Evolutionary conservation across 2,113 vertebrate genomes (phyloP), one percentile per base, ranked within the genome.

Genomic region (Otolemur garnettii): DNA sequence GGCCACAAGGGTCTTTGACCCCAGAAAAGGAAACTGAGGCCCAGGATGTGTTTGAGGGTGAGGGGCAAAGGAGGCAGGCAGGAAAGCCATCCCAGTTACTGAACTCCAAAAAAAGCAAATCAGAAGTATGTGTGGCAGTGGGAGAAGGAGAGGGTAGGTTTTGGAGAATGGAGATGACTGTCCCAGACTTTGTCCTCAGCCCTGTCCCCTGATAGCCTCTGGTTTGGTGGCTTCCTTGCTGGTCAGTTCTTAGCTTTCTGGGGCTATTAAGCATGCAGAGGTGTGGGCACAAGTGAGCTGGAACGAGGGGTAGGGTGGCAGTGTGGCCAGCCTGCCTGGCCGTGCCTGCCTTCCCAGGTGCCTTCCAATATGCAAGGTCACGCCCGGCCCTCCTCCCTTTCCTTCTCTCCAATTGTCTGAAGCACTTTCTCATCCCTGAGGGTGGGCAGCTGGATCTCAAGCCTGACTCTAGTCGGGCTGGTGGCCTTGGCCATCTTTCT

Each of bases 331-430:
- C 26, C 60, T 62, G 9, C 55, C 0, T 2, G 87, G 64, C 59
- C 14, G 0, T 72, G 81, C 81, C 77, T 81, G 7, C 62, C 78
- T 68, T 30, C 62, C 45, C 0, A 21, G 10, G 72, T 45, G 69
- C 82, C 71, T 62, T 68, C 69, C n/a, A 74, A 92, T 93, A 90
- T 81, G 95, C 84, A 83, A 4, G 59, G 90, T 95, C 95, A 96
- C 90, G 60, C 53, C 17, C 1, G 15, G 87, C 66, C 66, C 69
- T 53, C 15, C 14, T 68, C 28, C 60, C 50, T 21, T 81, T 85
- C 74, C 26, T 50, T 45, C 33, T 66, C 55, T 28, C 55, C 60
- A 26, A 59, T 26, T 0, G 6, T 83, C 75, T 1, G n/a, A 62
- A 78, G 78, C 60, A 1, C 81, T 95, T 97, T 85, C 87, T 53